Conservation (phyloP, 2,888 invertebrate species). For the Trichogramma dendrolimi region DNA sequence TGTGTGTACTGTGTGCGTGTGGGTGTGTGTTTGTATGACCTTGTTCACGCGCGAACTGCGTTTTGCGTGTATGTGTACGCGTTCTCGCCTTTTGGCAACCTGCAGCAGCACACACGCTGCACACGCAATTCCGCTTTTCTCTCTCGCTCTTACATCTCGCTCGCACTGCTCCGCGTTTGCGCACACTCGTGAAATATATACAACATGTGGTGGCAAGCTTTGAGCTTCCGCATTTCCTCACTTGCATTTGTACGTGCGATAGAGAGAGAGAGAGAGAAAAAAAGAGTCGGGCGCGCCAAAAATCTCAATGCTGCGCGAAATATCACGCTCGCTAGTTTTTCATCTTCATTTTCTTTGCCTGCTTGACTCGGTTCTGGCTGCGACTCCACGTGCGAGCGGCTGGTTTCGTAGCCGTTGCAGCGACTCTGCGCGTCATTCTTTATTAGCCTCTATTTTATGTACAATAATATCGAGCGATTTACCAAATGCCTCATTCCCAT, state of each 20-base stretch:
- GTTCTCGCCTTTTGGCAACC: slow-evolving; percentile 2
- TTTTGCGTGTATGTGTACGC: slow-evolving; percentile 2
- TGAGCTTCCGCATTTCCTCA: slow-evolving; percentile 1
- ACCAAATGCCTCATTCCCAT: too few relatives aligned
- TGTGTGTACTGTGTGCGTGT: too few relatives aligned
- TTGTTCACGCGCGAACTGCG: slow-evolving; percentile 19
- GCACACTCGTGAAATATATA: not conserved
- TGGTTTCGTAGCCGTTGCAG: too few relatives aligned
- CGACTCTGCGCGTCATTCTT: too few relatives aligned
- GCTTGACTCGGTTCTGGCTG: not conserved
- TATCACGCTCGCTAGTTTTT: not conserved
- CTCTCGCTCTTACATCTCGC: not conserved
- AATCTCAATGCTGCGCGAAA: not conserved
- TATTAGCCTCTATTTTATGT: too few relatives aligned
- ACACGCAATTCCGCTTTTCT: slow-evolving; percentile 26
- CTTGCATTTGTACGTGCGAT: not conserved
- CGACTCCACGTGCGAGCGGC: too few relatives aligned
- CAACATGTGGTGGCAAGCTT: not conserved
- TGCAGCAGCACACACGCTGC: not conserved
- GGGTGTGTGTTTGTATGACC: slow-evolving; percentile 2
- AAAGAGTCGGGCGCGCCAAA: not conserved
- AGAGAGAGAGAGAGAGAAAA: not conserved
- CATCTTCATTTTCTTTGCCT: not conserved
- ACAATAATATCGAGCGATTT: too few relatives aligned
- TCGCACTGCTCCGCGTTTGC: not conserved